Base-by-base conservation (phyloP, 2,888 invertebrate genomes). In the Dendrolimus houi region DNA sequence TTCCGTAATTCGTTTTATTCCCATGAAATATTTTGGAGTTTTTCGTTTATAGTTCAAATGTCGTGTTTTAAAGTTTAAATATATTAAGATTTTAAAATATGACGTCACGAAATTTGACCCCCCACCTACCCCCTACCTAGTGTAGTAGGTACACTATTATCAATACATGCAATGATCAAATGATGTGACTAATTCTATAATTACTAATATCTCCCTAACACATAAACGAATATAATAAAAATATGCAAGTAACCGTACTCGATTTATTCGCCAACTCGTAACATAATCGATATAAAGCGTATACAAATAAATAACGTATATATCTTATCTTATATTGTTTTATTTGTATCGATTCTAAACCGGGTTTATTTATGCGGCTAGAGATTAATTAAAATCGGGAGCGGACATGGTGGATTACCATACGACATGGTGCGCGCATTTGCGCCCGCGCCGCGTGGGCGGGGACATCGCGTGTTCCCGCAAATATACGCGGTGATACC, bases 341-440 rank as follows among this genome's bases (percentile, higher is more conserved):
- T 56, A 55, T 55, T 53, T 42, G 77, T 73, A 81, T 82, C 82
- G 81, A 47, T 82, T 83, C 79, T 77, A 75, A 75, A 72, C 70
- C 66, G 70, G 66, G 77, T 74, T 86, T 89, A 87, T 89, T 89
- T 88, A 88, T 87, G 83, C 81, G 78, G 69, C 81, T 81, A 83
- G 79, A 85, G 87, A 89, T 88, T 88, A 90, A 90, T 89, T 88
- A 88, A 87, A 82, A 75, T 74, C 74, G 75, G 65, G 80, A 80
- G 80, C 79, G 81, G 81, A 88, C 88, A 86, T 74, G 85, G 76
- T 74, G 75, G 81, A 91, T 91, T 91, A 84, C 86, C 91, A 91
- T 91, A 90, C 71, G 83, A 91, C 91, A 91, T 81, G 89, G 84
- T 73, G 85, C 75, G 81, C 84, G 90, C 91, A 90, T 90, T 91